Percentiles rank a stretch among this genome's conserved stretches.
These are phyloP conservation scores for Chaetophractus vellerosus DNA, from an alignment of 2,797 vertebrate species.

Conservation along the genomic window DNA sequence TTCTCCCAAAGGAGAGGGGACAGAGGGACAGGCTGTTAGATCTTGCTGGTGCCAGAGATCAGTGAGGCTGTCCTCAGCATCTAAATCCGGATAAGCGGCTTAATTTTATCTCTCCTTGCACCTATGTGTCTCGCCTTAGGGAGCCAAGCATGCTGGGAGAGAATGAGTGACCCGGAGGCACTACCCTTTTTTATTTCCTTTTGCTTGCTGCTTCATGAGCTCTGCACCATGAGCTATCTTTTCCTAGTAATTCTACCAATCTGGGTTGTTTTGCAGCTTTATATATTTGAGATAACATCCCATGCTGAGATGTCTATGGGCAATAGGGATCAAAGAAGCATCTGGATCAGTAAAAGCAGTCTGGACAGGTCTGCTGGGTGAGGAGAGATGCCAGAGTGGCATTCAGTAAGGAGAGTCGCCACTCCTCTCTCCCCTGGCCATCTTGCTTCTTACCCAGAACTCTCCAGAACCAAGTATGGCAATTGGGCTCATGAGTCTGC, in stretches of 20 bases:
- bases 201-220: neutral
- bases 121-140: neutral
- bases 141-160: neutral
- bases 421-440: fast-evolving
- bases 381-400: neutral
- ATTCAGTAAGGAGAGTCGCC: neutral
- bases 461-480: neutral
- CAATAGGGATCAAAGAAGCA: neutral
- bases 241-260: neutral
- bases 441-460: neutral
- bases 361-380: neutral
- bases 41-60: neutral
- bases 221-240: neutral
- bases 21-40: constrained; percentile 13
- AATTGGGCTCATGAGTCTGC: neutral
- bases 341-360: neutral
- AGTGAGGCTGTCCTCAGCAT: neutral
- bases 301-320: neutral
- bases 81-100: constrained; percentile 74
- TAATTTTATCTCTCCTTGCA: constrained; percentile 61
- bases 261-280: neutral
- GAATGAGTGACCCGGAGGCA: neutral
- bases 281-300: neutral
- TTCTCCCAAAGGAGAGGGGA: constrained; percentile 28
- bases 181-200: neutral